A percentile compares a stretch with the other conserved stretches of the same genome.
These are phyloP conservation scores for Rhizomys pruinosus DNA, from an alignment of 2,113 vertebrate species.

Conservation along the genomic window DNA sequence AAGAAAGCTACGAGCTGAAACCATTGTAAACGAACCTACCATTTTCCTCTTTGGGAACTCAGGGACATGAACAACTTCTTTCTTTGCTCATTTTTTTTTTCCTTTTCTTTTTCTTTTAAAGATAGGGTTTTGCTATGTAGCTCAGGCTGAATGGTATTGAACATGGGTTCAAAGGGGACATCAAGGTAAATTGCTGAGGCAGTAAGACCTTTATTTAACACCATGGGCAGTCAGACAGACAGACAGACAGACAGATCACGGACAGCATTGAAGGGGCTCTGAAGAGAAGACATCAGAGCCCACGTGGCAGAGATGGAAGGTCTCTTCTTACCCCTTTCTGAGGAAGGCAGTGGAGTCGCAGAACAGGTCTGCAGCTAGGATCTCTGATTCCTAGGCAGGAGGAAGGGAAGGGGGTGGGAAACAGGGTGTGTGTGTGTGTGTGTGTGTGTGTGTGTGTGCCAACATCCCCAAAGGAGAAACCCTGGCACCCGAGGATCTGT, in stretches of 20 bases:
- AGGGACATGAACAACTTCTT: not conserved
- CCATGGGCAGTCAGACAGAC: not conserved
- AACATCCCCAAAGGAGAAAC: not conserved
- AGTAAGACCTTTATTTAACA: not conserved
- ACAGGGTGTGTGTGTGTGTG: not conserved
- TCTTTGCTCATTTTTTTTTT: not conserved
- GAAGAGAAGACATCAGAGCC: not conserved
- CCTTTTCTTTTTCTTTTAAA: not conserved
- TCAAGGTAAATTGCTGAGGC: not conserved
- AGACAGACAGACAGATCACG: not conserved
- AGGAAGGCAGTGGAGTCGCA: not conserved
- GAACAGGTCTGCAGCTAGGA: not conserved
- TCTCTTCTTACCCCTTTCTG: not conserved
- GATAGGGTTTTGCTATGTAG: not conserved
- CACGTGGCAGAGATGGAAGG: accelerated
- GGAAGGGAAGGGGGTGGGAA: not conserved
- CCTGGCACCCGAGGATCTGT: not conserved
- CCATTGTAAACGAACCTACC: no score
- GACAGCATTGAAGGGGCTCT: not conserved
- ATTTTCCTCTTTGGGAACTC: not conserved
- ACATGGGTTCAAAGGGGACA: no score
- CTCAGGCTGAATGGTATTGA: not conserved
- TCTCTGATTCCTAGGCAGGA: not conserved
- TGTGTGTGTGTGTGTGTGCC: no score
- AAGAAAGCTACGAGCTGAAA: not conserved